A percentile compares a stretch with the other conserved stretches of the same genome.
phyloP scores from a whole-genome alignment of 2,797 vertebrate species.

The Chelon auratus region DNA sequence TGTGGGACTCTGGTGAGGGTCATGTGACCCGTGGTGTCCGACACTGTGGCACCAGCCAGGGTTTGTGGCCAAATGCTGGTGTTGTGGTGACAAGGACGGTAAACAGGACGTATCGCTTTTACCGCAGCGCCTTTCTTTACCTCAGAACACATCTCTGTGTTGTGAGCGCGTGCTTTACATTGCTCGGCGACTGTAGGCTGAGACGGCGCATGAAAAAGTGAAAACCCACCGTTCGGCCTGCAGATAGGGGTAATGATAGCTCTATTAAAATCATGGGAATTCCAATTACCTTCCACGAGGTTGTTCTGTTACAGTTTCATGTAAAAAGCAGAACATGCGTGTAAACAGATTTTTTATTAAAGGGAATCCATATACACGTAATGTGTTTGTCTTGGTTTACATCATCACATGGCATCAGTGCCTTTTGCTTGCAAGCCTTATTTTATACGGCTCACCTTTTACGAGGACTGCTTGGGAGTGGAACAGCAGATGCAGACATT shows the following conservation, averaged over 20 bases:
- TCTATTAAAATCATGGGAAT: slow-evolving; percentile 42
- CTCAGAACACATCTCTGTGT: slow-evolving; percentile 41
- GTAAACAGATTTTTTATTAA: slow-evolving; percentile 62
- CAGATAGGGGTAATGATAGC: slow-evolving; percentile 30
- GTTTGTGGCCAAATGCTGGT: slow-evolving; percentile 74
- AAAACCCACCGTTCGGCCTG: slow-evolving; percentile 27
- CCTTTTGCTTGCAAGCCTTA: slow-evolving; percentile 68
- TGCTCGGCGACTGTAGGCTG: slow-evolving; percentile 9
- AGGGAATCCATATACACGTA: slow-evolving; percentile 48
- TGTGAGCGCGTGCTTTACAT: slow-evolving; percentile 12
- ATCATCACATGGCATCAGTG: slow-evolving; percentile 68
- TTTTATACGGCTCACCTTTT: slow-evolving; percentile 79
- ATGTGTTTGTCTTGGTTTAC: slow-evolving; percentile 71
- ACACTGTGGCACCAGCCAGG: slow-evolving; percentile 77
- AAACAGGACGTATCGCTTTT: slow-evolving; percentile 71
- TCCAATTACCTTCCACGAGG: slow-evolving; percentile 25
- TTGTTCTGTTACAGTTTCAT: slow-evolving; percentile 50
- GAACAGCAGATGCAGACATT: slow-evolving; percentile 84
- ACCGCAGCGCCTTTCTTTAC: slow-evolving; percentile 58
- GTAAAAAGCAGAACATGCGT: slow-evolving; percentile 60
- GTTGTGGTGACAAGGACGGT: slow-evolving; percentile 74
- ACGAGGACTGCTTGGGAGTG: slow-evolving; percentile 73
- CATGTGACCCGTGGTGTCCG: slow-evolving; percentile 77
- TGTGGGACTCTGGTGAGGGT: slow-evolving; percentile 67
- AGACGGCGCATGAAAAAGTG: slow-evolving; percentile 6